Conservation (phyloP, 2,797 vertebrate genomes). For the Rhynchonycteris naso region DNA sequence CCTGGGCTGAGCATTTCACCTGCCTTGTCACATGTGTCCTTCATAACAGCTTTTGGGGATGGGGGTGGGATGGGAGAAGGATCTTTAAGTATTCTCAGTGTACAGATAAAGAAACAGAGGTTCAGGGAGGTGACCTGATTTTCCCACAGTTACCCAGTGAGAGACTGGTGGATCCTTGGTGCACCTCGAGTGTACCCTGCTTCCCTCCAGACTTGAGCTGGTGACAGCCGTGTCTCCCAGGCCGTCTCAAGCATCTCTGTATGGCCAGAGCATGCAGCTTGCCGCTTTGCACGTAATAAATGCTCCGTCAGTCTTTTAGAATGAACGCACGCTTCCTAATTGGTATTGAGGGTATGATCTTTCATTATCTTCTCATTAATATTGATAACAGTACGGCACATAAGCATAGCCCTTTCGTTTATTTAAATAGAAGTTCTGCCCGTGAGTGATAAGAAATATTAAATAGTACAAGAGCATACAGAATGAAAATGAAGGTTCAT, state of each 20-base stretch:
- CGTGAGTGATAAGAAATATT: background rate
- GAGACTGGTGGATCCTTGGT: background rate
- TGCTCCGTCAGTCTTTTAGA: background rate
- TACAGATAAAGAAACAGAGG: background rate
- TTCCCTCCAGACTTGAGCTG: background rate
- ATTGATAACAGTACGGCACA: background rate
- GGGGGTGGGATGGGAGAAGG: background rate
- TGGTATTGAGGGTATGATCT: background rate
- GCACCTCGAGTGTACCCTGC: background rate
- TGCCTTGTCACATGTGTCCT: background rate
- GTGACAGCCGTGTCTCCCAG: background rate
- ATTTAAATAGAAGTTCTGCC: background rate
- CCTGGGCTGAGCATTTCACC: background rate
- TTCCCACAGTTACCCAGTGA: background rate
- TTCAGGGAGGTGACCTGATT: background rate
- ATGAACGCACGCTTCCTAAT: background rate
- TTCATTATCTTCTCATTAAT: slow-evolving; percentile 12
- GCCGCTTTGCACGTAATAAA: background rate
- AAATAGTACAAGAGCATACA: background rate
- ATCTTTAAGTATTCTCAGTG: background rate
- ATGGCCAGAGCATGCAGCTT: rapidly evolving
- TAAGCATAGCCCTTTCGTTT: background rate
- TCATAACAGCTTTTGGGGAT: background rate
- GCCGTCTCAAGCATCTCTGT: background rate
- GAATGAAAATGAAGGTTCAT: slow-evolving; percentile 29